Conservation (phyloP, 2,113 vertebrate genomes). For the Diadophis punctatus region DNA sequence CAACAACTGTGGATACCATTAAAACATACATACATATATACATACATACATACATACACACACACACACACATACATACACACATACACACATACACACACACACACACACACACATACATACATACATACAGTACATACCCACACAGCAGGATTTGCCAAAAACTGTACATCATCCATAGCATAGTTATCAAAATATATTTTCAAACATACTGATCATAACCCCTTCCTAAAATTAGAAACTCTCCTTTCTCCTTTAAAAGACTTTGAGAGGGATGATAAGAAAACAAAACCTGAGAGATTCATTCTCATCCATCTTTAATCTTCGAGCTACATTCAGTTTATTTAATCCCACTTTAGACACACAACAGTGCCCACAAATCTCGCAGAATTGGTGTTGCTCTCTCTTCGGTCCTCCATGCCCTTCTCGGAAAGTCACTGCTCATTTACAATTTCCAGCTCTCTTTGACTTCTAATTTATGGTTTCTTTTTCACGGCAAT, state of each 20-base stretch:
- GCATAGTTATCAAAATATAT: not conserved
- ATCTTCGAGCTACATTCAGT: constrained; percentile 2
- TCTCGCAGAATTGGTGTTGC: not conserved
- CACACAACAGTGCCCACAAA: not conserved
- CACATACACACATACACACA: no score
- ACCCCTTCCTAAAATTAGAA: not conserved
- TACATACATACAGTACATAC: no score
- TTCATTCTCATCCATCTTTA: constrained; percentile 7
- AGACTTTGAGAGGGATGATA: not conserved
- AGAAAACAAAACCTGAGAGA: not conserved
- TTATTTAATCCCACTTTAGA: constrained; percentile 15
- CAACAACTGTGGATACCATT: no score
- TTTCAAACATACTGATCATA: not conserved
- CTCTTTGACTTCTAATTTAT: constrained; percentile 12
- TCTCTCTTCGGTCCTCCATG: constrained; percentile 3
- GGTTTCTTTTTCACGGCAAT: not conserved
- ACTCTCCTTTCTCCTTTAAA: not conserved
- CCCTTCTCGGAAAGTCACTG: not conserved
- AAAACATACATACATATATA: no score
- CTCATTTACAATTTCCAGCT: not conserved
- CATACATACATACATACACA: no score
- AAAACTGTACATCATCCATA: not conserved
- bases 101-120: no score
- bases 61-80: no score
- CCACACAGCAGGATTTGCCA: not conserved